Evolutionary conservation across 2,113 vertebrate genomes (phyloP).

Genomic region (Centrocercus urophasianus): DNA sequence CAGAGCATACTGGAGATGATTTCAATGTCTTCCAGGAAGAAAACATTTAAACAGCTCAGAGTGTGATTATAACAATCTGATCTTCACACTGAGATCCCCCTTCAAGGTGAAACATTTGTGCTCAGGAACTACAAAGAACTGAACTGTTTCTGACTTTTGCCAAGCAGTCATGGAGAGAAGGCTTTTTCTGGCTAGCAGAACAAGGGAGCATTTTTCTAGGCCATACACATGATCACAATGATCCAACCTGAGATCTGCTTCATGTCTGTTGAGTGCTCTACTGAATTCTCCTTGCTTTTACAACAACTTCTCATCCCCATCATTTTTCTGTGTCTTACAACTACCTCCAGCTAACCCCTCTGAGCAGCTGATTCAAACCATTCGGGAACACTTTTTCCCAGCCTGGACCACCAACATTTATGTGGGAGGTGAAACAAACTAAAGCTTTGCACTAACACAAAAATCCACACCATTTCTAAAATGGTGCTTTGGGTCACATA

Average conservation of each 20-base stretch:
- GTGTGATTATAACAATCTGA: not conserved
- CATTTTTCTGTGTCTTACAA: not conserved
- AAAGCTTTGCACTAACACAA: constrained; percentile 15
- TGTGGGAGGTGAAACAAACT: constrained; percentile 24
- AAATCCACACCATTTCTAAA: constrained; percentile 31
- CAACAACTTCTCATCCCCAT: not conserved
- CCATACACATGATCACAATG: not conserved
- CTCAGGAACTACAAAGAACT: not conserved
- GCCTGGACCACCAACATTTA: not conserved
- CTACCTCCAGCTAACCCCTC: not conserved
- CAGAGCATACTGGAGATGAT: not conserved
- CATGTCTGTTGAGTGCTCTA: not conserved
- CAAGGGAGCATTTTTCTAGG: constrained; percentile 1
- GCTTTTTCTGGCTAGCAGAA: not conserved
- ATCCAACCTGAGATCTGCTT: not conserved
- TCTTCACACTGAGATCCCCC: not conserved
- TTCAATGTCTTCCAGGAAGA: not conserved
- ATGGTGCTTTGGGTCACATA: not conserved
- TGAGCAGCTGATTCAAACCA: not conserved
- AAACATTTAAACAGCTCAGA: not conserved
- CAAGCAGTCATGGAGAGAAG: not conserved
- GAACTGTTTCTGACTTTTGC: not conserved
- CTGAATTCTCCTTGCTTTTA: not conserved
- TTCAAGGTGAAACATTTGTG: not conserved
- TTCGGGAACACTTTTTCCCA: not conserved